Percentiles rank a stretch among this genome's conserved stretches.
Conservation (phyloP, 1,140 invertebrate species). For the Glossosoma conforme region DNA sequence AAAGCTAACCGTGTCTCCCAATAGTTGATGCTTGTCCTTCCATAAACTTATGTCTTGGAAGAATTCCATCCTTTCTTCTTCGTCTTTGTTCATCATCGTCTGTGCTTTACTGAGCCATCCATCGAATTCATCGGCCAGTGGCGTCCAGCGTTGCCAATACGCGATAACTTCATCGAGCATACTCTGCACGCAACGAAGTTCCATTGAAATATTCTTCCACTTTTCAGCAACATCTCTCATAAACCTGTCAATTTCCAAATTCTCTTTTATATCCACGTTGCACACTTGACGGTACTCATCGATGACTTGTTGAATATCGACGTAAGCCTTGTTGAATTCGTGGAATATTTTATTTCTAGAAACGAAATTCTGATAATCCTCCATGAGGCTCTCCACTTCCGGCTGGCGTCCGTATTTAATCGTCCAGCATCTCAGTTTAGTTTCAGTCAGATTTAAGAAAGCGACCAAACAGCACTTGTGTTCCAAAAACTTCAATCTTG, state of each 20-base stretch:
- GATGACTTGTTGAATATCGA: conserved; percentile 86
- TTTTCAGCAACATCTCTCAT: conserved; percentile 79
- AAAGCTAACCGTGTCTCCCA: conserved; percentile 84
- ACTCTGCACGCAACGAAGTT: conserved; percentile 82
- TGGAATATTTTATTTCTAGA: conserved; percentile 88
- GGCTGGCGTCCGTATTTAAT: conserved; percentile 82
- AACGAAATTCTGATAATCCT: conserved; percentile 89
- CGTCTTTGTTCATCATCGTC: conserved; percentile 65
- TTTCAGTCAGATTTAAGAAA: conserved; percentile 84
- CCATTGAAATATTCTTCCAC: conserved; percentile 87
- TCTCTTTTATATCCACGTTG: conserved; percentile 72
- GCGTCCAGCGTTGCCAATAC: conserved; percentile 82
- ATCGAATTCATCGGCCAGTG: conserved; percentile 67
- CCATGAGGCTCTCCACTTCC: conserved; percentile 75
- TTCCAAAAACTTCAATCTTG: conserved; percentile 82
- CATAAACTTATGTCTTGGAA: conserved; percentile 85
- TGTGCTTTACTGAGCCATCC: conserved; percentile 78
- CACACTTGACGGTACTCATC: conserved; percentile 87
- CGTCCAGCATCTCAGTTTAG: conserved; percentile 82
- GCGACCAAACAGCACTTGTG: conserved; percentile 90
- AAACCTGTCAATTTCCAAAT: conserved; percentile 73
- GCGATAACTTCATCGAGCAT: conserved; percentile 84
- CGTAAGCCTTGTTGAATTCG: conserved; percentile 87
- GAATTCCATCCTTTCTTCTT: conserved; percentile 84
- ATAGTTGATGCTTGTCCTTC: conserved; percentile 79